Evolutionary conservation across 2,113 vertebrate species (phyloP).

Genomic region (Perognathus longimembris): DNA sequence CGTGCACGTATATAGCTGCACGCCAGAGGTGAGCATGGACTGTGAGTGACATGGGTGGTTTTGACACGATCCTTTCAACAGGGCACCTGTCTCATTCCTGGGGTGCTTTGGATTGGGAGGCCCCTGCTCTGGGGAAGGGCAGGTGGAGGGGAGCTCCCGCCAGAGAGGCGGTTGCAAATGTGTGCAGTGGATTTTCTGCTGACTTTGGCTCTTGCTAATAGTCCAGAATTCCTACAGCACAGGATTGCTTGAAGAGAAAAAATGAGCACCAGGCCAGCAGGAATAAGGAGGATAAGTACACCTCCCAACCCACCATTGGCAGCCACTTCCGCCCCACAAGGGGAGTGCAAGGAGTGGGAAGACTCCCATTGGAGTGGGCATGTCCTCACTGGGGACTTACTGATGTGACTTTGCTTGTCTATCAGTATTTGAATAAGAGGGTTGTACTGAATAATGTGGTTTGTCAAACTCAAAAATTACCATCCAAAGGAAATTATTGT

Average conservation of each 20-base stretch:
- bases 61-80: not conserved
- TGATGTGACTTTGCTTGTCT: not conserved
- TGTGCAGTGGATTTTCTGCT: not conserved
- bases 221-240: not conserved
- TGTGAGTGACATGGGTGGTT: too few species aligned
- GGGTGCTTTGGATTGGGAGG: too few species aligned
- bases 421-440: not conserved
- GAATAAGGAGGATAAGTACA: too few species aligned
- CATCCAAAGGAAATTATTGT: not conserved
- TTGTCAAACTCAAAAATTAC: not conserved
- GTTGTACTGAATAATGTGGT: not conserved
- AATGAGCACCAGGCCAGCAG: too few species aligned
- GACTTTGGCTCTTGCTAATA: not conserved
- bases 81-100: too few species aligned
- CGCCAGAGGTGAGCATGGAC: not conserved
- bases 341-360: too few species aligned
- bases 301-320: rapidly evolving
- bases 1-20: not conserved
- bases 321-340: too few species aligned
- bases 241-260: too few species aligned
- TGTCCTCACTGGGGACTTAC: not conserved
- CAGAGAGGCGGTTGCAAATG: not conserved
- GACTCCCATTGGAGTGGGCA: too few species aligned
- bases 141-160: not conserved
- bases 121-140: too few species aligned